Base-by-base conservation (phyloP, 92 coral and sea anemone genomes). In the Isaurus tuberculatus region DNA sequence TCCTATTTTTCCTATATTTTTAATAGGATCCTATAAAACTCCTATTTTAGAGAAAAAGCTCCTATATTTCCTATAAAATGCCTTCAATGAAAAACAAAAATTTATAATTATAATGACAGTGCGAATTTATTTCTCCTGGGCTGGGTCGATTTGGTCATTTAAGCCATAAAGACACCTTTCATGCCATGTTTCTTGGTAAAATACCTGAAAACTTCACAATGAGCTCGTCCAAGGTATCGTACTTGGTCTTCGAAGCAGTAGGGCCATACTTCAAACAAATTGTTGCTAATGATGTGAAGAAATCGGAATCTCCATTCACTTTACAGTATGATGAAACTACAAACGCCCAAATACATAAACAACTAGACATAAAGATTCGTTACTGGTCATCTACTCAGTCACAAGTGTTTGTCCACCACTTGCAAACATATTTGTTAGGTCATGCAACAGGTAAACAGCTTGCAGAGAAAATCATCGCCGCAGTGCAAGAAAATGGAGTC, bases 381-480 rank as follows among this genome's bases (percentile, higher is more conserved):
- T 49, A 49, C 57, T 49, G 57, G 57, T 49, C 57, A 49, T 14
- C 74, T 79, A 84, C 89, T 36, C 89, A 79, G 72, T 53, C 70
- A 17, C 83, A 86, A 72, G 85, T 86, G 58, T 23, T 70, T 73
- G 86, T 87, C 74, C 86, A 43, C 63, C 90, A 87, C 81, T 74
- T 87, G 36, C 86, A 87, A 83, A 87, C 73, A 30, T 63, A 55
- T 65, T 86, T 80, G 55, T 79, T 86, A 84, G 90, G 86, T 46
- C 86, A 86, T 57, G 83, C 90, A 80, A 80, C 83, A 36, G 90
- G 90, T 57, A 44, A 44, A 80, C 90, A 87, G 65, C 83, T 80
- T 23, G 73, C 75, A 36, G 68, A 86, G 75, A 70, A 83, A 68
- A 30, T 86, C 36, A 60, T 68, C 33, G 44, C 90, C 19, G 19